Evolutionary conservation across 2,888 invertebrate species (phyloP), one percentile per base, ranked within the genome.

Genomic region (Willowsia nigromaculata): DNA sequence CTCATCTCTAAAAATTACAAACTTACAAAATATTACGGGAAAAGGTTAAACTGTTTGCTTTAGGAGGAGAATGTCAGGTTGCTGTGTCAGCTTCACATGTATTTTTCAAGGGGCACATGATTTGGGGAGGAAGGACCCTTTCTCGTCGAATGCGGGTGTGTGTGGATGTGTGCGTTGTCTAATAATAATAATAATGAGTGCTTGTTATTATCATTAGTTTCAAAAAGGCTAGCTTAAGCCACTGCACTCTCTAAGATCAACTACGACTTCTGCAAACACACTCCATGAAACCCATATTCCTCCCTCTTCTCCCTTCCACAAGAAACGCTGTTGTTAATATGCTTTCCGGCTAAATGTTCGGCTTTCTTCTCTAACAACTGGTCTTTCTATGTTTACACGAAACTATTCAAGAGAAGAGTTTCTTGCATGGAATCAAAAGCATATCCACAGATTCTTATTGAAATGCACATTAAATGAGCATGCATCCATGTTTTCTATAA

Each of bases 171-270:
- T 5, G 18, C 25, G 56, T 56, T 56, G 56, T 56, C 5, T 56
- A 56, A 56, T 62, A 62, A 62, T 62, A n/a, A 22, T 56, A 56
- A 56, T 62, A 62, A 62, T 62, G 30, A 30, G 22, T 65, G 33
- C 37, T 65, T 33, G 65, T 65, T 65, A 27, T 59, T 59, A 65
- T 65, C 65, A 65, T 65, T 65, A 65, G 15, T 37, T 65, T 65
- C 37, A 65, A 65, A n/a, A n/a, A 65, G 65, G 37, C 65, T 65
- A 37, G 65, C n/a, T 65, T 37, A 65, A 65, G 65, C 37, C 65
- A 65, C 65, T 65, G n/a, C 37, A 0, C 43, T 9, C 6, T 13
- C 37, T 37, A 4, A 6, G 43, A 9, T 43, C 43, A 43, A 43
- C 43, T 43, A 43, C 43, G 13, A 43, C 43, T 43, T 27, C 62